Percentiles rank a stretch among this genome's conserved stretches.
Evolutionary conservation across 53 echinoderm and acorn worm genomes (phyloP).

Genomic region (Arbacia lixula): DNA sequence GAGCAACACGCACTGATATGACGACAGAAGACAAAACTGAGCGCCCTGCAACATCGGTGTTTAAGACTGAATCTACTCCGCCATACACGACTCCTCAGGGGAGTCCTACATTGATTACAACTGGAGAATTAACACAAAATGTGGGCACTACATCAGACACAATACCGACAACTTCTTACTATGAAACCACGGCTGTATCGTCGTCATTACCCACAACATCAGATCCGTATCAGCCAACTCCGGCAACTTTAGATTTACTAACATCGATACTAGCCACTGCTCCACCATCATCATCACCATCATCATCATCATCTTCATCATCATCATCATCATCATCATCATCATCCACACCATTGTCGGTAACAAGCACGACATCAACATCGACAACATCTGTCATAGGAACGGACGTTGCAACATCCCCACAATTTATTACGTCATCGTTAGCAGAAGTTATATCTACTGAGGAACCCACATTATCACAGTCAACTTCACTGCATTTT

Average conservation of each 20-base stretch:
- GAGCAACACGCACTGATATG: too few species aligned
- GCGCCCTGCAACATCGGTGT: too few species aligned
- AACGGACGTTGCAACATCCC: background rate
- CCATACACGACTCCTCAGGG: too few species aligned
- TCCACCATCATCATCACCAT: background rate
- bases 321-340: background rate
- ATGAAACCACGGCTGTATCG: background rate
- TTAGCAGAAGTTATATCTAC: background rate
- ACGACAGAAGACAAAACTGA: too few species aligned
- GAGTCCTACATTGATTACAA: too few species aligned
- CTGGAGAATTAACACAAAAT: too few species aligned
- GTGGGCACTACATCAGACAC: too few species aligned
- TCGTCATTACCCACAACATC: background rate
- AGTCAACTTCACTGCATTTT: background rate
- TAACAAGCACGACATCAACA: background rate
- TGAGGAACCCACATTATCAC: background rate
- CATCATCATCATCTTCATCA: background rate
- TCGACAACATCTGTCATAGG: background rate
- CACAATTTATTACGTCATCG: background rate
- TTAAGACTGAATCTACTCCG: too few species aligned
- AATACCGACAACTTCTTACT: background rate
- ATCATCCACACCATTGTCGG: background rate
- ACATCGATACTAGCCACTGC: background rate
- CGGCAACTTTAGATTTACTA: too few species aligned
- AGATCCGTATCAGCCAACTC: too few species aligned